Evolutionary conservation across 2,113 vertebrate species (phyloP), one percentile per base, ranked within the genome.

Genomic region (Xenus cinereus): DNA sequence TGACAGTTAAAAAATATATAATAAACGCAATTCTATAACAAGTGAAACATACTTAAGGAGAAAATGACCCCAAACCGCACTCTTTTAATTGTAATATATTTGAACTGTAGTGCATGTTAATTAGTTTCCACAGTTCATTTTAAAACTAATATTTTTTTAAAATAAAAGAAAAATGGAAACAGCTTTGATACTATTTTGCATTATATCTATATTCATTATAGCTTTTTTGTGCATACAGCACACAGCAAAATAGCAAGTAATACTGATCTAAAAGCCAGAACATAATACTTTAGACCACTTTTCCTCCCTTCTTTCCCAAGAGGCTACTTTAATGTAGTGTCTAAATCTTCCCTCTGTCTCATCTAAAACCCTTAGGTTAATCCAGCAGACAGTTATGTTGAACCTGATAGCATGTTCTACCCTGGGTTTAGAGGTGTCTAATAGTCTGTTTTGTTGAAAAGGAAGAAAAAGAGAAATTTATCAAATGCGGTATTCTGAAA

Each of bases 101-200:
- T 93, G 57, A 85, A 88, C 39, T 68, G 53, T 21, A 33, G 53
- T 85, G 41, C 51, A 94, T 83, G 83, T 90, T 97, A 96, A 97
- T 95, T 94, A 92, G 9, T 80, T 85, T 73, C 28, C 84, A 91
- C 35, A 69, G 26, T 45, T 56, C 51, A 82, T 54, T 91, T 35
- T 87, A 92, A 77, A 84, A 8, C 39, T 35, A 94, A 46, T 4
- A 27, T 46, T 94, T 81, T 92, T 82, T 11, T 89, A 60, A 83
- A 24, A n/a, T 18, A 89, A 26, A 76, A 72, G 81, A 51, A 72
- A 27, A 84, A 24, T 2, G 1, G 7, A 33, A 39, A 67, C 7
- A 32, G 0, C 2, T 67, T 78, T 43, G 60, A 62, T 63, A 43
- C 13, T 69, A 23, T 80, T 86, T 66, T 75, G 35, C 39, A 41